Conservation (phyloP, 2,888 invertebrate genomes). For the Brenthis hecate region DNA sequence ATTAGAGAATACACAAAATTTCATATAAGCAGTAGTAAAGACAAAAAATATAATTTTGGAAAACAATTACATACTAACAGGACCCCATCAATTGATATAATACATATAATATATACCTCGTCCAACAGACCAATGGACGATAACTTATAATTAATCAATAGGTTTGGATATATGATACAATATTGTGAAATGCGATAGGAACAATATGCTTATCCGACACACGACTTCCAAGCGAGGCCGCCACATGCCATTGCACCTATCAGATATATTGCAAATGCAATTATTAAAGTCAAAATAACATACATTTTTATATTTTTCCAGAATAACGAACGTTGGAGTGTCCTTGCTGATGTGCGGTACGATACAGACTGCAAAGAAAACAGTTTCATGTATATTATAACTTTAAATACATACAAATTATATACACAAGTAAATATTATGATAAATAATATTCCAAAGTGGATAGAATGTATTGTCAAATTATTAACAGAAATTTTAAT, state of each 20-base stretch:
- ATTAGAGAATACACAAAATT: no score
- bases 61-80: no score
- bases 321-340: slow-evolving; percentile 92
- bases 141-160: slow-evolving; percentile 22
- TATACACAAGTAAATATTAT: not conserved
- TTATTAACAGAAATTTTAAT: no score
- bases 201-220: slow-evolving; percentile 73
- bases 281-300: slow-evolving; percentile 84
- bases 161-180: slow-evolving; percentile 10
- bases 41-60: no score
- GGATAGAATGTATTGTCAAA: no score
- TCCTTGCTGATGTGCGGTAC: slow-evolving; percentile 92
- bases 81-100: no score
- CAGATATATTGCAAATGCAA: slow-evolving; percentile 90
- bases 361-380: slow-evolving; percentile 86
- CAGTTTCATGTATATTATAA: not conserved
- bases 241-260: slow-evolving; percentile 95
- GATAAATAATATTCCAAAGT: no score
- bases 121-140: not conserved
- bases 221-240: slow-evolving; percentile 89
- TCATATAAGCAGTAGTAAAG: no score
- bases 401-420: not conserved
- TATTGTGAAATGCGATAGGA: slow-evolving; percentile 27
- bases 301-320: slow-evolving; percentile 97
- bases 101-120: no score